Evolutionary conservation across 2,888 invertebrate species (phyloP).

Genomic region (Drosophila antonietae): DNA sequence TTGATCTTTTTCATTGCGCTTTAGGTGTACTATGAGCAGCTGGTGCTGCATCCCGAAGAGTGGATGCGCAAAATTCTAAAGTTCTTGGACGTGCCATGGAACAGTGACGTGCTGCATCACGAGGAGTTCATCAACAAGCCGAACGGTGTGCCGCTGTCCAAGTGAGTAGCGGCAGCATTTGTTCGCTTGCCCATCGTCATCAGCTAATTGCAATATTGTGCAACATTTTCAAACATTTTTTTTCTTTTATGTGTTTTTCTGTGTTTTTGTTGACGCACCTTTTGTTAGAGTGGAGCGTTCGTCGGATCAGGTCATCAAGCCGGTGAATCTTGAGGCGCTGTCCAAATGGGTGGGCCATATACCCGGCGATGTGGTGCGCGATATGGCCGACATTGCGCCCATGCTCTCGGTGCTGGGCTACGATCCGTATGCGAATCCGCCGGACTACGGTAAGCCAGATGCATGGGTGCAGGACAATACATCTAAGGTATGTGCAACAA

Average conservation of each 20-base stretch:
- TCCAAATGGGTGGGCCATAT: slow-evolving; percentile 96
- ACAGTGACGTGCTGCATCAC: slow-evolving; percentile 98
- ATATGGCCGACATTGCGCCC: slow-evolving; percentile 97
- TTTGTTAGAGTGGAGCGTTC: slow-evolving; percentile 95
- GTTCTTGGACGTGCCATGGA: slow-evolving; percentile 97
- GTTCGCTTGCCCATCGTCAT: not conserved
- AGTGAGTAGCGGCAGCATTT: slow-evolving; percentile 87
- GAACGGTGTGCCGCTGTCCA: slow-evolving; percentile 96
- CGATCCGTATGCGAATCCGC: slow-evolving; percentile 98
- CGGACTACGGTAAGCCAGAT: slow-evolving; percentile 95
- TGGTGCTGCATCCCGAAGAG: slow-evolving; percentile 96
- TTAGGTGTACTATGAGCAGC: slow-evolving; percentile 97
- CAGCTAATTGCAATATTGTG: slow-evolving; percentile 27
- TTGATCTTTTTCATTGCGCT: not conserved
- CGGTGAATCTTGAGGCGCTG: slow-evolving; percentile 98
- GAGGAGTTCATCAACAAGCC: slow-evolving; percentile 98
- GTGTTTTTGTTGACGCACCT: not conserved
- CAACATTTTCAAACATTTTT: slow-evolving; percentile 27
- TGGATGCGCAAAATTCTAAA: slow-evolving; percentile 94
- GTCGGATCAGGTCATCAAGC: slow-evolving; percentile 99
- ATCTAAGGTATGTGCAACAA: slow-evolving; percentile 83
- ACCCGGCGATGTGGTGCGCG: slow-evolving; percentile 95
- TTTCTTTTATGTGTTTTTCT: no score
- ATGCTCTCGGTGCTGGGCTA: slow-evolving; percentile 97
- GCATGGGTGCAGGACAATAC: slow-evolving; percentile 90